Evolutionary conservation across 2,113 vertebrate species (phyloP).

Genomic region (Cisticola juncidis): DNA sequence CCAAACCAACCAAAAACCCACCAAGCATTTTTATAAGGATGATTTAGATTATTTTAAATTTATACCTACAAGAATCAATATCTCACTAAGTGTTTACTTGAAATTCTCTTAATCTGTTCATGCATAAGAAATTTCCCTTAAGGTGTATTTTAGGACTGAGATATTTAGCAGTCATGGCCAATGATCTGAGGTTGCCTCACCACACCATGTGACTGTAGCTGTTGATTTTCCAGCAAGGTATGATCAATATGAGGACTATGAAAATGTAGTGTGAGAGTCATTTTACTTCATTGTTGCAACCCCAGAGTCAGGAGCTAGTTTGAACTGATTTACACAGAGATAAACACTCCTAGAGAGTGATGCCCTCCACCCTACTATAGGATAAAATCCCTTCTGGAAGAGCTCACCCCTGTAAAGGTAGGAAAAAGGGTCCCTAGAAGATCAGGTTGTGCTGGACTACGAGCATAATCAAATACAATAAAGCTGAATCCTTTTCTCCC

Average conservation of each 20-base stretch:
- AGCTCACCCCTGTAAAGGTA: not conserved
- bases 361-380: accelerated
- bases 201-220: not conserved
- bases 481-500: not conserved
- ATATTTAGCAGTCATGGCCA: not conserved
- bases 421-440: not conserved
- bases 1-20: not conserved
- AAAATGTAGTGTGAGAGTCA: not conserved
- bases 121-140: not conserved
- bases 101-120: not conserved
- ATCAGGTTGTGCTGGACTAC: not conserved
- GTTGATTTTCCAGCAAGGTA: not conserved
- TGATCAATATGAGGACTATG: not conserved
- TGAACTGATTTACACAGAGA: not conserved
- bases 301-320: not conserved
- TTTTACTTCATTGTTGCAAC: not conserved
- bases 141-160: accelerated
- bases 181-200: not conserved
- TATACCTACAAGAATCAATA: not conserved
- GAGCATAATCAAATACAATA: not conserved
- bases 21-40: not conserved
- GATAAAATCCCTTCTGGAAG: not conserved
- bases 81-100: not conserved
- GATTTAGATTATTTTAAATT: not conserved
- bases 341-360: not conserved